These are phyloP conservation scores for Thalassophryne amazonica DNA, from an alignment of 2,797 vertebrate genomes.

Conservation along the genomic window DNA sequence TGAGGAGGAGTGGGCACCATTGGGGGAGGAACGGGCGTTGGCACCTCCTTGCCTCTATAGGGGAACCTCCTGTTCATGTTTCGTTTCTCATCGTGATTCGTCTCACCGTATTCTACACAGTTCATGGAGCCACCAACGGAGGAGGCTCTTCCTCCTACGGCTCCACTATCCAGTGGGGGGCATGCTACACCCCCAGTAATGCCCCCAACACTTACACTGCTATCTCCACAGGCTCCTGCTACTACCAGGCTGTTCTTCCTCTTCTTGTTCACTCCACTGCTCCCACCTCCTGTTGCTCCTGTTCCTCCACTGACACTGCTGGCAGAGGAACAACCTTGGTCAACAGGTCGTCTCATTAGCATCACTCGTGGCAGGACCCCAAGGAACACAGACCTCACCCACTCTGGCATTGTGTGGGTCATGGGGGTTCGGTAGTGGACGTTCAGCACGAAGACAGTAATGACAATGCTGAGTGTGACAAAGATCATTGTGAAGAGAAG, in stretches of 20 bases:
- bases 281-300: slow-evolving; percentile 22
- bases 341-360: slow-evolving; percentile 86
- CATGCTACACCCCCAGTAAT: slow-evolving; percentile 66
- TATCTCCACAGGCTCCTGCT: slow-evolving; percentile 46
- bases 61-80: slow-evolving; percentile 68
- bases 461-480: slow-evolving; percentile 92
- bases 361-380: slow-evolving; percentile 83
- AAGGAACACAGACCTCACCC: slow-evolving; percentile 87
- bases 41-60: slow-evolving; percentile 77
- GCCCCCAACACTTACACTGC: slow-evolving; percentile 64
- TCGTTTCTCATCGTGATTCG: slow-evolving; percentile 50
- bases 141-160: slow-evolving; percentile 43
- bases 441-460: slow-evolving; percentile 93
- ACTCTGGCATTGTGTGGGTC: slow-evolving; percentile 89
- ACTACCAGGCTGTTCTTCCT: slow-evolving; percentile 62
- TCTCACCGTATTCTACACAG: slow-evolving; percentile 68
- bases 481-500: slow-evolving; percentile 97
- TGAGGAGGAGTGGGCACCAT: slow-evolving; percentile 45
- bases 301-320: slow-evolving; percentile 37
- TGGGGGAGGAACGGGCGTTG: slow-evolving; percentile 65
- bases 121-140: slow-evolving; percentile 64
- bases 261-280: slow-evolving; percentile 36
- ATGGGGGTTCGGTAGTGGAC: slow-evolving; percentile 91
- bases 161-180: slow-evolving; percentile 41
- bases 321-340: slow-evolving; percentile 66